Conservation (phyloP, 2,888 invertebrate species). For the Punctoribates punctum region DNA sequence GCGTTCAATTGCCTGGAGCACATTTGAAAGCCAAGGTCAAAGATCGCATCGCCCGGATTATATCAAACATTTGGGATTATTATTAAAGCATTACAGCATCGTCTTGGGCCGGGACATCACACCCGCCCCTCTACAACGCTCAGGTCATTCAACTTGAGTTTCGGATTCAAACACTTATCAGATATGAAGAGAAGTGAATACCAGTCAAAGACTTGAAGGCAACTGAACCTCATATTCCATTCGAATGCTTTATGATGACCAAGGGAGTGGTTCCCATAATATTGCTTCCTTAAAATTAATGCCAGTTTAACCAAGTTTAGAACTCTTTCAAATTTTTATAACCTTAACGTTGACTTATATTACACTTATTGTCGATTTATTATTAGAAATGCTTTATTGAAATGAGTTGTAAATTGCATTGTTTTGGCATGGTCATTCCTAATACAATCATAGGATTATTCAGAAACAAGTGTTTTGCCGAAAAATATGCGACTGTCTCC, state of each 20-base stretch:
- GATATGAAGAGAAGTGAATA: background rate
- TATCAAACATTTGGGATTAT: constrained; percentile 25
- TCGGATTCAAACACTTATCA: background rate
- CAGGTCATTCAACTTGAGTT: background rate
- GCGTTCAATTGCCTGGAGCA: background rate
- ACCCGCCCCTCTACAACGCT: constrained; percentile 9
- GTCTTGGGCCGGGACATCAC: constrained; percentile 11
- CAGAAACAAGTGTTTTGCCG: too few relatives aligned
- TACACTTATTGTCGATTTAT: too few relatives aligned
- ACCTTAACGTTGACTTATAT: too few relatives aligned
- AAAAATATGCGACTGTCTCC: too few relatives aligned
- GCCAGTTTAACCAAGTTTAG: too few relatives aligned
- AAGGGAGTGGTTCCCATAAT: too few relatives aligned
- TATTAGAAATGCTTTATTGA: too few relatives aligned
- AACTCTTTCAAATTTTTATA: too few relatives aligned
- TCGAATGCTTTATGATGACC: background rate
- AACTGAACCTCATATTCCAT: constrained; percentile 31
- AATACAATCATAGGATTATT: too few relatives aligned
- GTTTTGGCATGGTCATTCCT: too few relatives aligned
- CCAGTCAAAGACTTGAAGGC: background rate
- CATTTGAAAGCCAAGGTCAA: constrained; percentile 17
- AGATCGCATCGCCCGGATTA: constrained; percentile 11
- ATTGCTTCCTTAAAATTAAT: too few relatives aligned
- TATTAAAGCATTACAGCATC: background rate
- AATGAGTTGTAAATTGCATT: too few relatives aligned